Evolutionary conservation across 2,888 invertebrate genomes (phyloP), one percentile per base, ranked within the genome.

Genomic region (Tachystola acroxantha): DNA sequence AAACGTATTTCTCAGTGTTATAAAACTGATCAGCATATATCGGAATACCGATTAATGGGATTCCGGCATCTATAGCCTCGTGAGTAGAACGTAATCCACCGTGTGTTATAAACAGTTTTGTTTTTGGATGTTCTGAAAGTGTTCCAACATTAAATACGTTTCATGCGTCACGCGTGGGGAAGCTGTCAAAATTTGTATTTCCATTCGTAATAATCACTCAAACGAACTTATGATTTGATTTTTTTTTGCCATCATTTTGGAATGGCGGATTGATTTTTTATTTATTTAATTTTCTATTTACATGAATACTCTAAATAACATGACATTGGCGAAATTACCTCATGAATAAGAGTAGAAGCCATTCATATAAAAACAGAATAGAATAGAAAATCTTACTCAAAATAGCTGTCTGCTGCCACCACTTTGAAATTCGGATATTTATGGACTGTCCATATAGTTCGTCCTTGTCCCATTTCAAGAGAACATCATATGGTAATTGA

Each of bases 21-120:
- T 52, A 69, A 57, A 70, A 70, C 40, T 86, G 86, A 42, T 88
- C 88, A 1, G 58, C 73, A n/a, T 78, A 44, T 50, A 86, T 69
- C 0, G 85, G 82, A 7, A 86, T 48, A 4, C 71, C 80, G 1
- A 87, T 42, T 1, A 87, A 45, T 0, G 85, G 84, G 0, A 82
- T 73, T 22, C 70, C 72, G 7, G 75, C 73, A 6, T 55, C 52
- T n/a, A 87, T 72, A 0, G 85, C 67, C 52, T 88, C 87, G 33
- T 84, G 81, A 6, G 42, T 24, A 3, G 24, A 24, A 4, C 7
- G 24, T 24, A 24, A 7, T 10, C 77, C 79, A 12, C 73, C 76
- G 65, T 80, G 77, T 1, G 72, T 74, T 12, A 80, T 60, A 32
- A 82, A 82, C 1, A 73, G 22, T 44, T 79, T 80, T 2, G 80